A percentile compares a stretch with the other conserved stretches of the same genome.
Evolutionary conservation across 2,888 invertebrate genomes (phyloP).

Genomic region (Achlya flavicornis): DNA sequence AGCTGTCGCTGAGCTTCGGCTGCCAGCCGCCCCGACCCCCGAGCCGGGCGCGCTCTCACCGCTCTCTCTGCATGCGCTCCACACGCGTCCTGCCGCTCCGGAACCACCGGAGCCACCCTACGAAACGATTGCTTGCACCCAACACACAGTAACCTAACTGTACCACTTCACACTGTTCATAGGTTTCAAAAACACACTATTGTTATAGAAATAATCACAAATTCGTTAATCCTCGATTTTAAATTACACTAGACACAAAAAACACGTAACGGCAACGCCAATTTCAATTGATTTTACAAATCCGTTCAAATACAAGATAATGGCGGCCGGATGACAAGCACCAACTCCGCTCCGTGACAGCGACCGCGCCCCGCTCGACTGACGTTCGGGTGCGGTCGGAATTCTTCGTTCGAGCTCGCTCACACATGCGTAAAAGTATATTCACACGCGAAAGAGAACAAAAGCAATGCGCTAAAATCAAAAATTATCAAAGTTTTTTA

Average conservation of each 20-base stretch:
- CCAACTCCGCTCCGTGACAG: constrained; percentile 84
- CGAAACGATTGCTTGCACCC: constrained; percentile 74
- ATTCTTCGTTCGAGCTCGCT: constrained; percentile 77
- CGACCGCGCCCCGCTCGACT: constrained; percentile 85
- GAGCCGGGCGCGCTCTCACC: constrained; percentile 85
- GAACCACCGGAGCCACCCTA: constrained; percentile 77
- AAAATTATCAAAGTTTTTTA: constrained; percentile 44
- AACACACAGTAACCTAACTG: constrained; percentile 77
- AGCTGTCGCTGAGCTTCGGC: constrained; percentile 78
- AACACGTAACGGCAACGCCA: constrained; percentile 70
- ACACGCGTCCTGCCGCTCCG: constrained; percentile 76
- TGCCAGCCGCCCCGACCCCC: constrained; percentile 81
- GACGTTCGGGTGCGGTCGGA: constrained; percentile 80
- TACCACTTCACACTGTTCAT: constrained; percentile 72
- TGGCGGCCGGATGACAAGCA: constrained; percentile 85
- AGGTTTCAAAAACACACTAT: constrained; percentile 45
- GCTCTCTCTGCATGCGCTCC: constrained; percentile 83
- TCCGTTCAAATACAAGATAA: constrained; percentile 84
- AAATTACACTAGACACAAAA: constrained; percentile 58
- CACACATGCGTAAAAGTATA: constrained; percentile 77
- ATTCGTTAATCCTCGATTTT: constrained; percentile 47
- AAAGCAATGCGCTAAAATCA: constrained; percentile 53
- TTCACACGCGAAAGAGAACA: constrained; percentile 67
- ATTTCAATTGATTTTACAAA: constrained; percentile 80
- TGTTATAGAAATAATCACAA: constrained; percentile 40